Conservation (phyloP, 35 echinoderm and acorn worm species). For the Ophioderma brevispina region DNA sequence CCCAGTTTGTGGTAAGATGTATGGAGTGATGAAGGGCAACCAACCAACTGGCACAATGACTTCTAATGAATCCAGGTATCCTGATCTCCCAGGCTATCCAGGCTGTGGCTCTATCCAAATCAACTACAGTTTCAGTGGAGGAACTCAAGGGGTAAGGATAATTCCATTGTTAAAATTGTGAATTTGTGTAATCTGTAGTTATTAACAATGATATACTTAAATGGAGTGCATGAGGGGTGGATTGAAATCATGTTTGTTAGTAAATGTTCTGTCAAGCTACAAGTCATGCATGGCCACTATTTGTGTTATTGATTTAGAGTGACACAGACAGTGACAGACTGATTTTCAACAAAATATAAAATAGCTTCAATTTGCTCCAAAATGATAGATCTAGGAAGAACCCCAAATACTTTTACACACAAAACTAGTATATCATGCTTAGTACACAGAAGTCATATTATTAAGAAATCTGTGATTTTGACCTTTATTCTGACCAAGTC, state of each 20-base stretch:
- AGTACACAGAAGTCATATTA: too few species aligned
- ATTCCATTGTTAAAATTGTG: not conserved
- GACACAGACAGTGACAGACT: too few species aligned
- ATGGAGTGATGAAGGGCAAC: constrained; percentile 33
- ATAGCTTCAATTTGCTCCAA: too few species aligned
- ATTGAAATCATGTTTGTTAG: not conserved
- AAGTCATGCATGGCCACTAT: too few species aligned
- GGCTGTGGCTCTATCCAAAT: constrained; percentile 25
- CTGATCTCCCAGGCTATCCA: constrained; percentile 20
- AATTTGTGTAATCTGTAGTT: not conserved
- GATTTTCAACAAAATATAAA: too few species aligned
- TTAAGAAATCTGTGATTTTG: too few species aligned
- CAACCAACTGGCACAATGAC: constrained; percentile 47
- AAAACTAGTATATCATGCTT: too few species aligned
- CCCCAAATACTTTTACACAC: too few species aligned
- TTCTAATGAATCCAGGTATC: not conserved
- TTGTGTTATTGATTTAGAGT: too few species aligned
- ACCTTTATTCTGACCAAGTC: too few species aligned
- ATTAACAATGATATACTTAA: not conserved
- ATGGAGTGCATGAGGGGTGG: not conserved
- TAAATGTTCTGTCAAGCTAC: too few species aligned
- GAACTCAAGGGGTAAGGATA: constrained; percentile 39
- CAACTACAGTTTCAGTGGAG: constrained; percentile 29
- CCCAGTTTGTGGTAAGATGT: constrained; percentile 22
- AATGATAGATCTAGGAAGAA: too few species aligned